Evolutionary conservation across 64 coral and sea anemone species (phyloP).

Genomic region (Stichodactyla mertensii): DNA sequence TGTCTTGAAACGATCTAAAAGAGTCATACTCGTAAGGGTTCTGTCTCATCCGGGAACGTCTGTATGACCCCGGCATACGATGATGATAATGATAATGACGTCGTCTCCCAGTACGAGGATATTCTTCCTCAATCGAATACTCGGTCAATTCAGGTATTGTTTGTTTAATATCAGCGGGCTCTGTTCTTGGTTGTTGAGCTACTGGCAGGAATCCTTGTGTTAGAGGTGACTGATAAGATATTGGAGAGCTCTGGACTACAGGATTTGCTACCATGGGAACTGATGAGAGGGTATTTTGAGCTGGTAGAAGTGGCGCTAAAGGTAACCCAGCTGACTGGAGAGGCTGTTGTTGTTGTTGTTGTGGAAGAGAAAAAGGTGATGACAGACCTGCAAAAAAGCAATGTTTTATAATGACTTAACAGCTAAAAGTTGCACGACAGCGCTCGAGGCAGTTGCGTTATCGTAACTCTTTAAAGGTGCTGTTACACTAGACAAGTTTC

Average conservation of each 20-base stretch:
- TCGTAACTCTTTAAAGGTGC: no score
- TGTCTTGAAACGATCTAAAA: conserved; percentile 2
- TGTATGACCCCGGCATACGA: background rate
- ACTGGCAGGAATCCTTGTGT: background rate
- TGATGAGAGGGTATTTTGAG: background rate
- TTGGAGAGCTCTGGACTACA: background rate
- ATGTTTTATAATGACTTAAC: background rate
- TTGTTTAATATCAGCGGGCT: background rate
- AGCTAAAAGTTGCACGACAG: no score
- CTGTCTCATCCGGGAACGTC: conserved; percentile 5
- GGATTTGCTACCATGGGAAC: background rate
- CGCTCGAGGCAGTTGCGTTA: no score
- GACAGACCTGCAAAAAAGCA: background rate
- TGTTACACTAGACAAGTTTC: no score
- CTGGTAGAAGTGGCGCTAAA: background rate
- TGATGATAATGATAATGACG: conserved; percentile 3
- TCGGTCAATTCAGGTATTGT: background rate
- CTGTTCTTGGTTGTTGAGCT: background rate
- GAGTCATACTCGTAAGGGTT: background rate
- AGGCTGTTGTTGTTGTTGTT: background rate
- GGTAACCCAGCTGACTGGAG: background rate
- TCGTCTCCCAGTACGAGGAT: background rate
- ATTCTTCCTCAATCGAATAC: background rate
- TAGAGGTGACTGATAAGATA: background rate
- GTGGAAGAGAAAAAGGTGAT: background rate